Percentiles rank a stretch among this genome's conserved stretches.
These are phyloP conservation scores for Gari tellinella DNA, from an alignment of 2,888 invertebrate species.

Conservation along the genomic window DNA sequence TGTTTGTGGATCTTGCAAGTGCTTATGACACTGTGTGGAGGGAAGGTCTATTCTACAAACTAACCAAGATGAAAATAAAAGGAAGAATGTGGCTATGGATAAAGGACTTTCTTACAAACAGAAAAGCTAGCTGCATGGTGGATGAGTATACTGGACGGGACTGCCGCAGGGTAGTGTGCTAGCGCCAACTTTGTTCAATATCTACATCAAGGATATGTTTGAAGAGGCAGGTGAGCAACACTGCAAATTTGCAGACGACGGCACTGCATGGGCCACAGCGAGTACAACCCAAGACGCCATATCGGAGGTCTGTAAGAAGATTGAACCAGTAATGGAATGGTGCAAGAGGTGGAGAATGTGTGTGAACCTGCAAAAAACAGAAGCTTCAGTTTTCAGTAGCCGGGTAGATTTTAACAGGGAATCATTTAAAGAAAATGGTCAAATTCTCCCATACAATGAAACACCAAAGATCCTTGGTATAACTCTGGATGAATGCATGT, in stretches of 20 bases:
- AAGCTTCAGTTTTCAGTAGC: slow-evolving; percentile 9
- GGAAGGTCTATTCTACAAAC: too few relatives aligned
- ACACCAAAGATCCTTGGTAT: not conserved
- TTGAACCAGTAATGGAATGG: not conserved
- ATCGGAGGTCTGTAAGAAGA: not conserved
- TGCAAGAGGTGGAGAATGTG: slow-evolving; percentile 3
- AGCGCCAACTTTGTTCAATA: slow-evolving; percentile 2
- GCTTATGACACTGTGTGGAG: too few relatives aligned
- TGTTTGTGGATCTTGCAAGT: too few relatives aligned
- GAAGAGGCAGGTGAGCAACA: not conserved
- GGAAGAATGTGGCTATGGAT: not conserved
- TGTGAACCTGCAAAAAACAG: slow-evolving; percentile 12
- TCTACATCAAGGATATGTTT: slow-evolving; percentile 21
- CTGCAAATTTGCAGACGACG: slow-evolving; percentile 18
- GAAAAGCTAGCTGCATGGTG: slow-evolving; percentile 2
- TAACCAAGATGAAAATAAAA: not conserved
- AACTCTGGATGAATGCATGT: not conserved
- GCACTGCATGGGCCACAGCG: slow-evolving; percentile 12
- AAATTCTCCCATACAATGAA: not conserved
- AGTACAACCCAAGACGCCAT: not conserved
- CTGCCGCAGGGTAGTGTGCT: slow-evolving; percentile 13
- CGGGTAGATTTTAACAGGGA: not conserved
- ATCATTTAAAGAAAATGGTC: not conserved
- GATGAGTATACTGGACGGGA: slow-evolving; percentile 1
- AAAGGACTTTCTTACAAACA: not conserved